These are phyloP conservation scores for Drosophila dunni DNA, from an alignment of 1,140 invertebrate genomes.

Conservation along the genomic window DNA sequence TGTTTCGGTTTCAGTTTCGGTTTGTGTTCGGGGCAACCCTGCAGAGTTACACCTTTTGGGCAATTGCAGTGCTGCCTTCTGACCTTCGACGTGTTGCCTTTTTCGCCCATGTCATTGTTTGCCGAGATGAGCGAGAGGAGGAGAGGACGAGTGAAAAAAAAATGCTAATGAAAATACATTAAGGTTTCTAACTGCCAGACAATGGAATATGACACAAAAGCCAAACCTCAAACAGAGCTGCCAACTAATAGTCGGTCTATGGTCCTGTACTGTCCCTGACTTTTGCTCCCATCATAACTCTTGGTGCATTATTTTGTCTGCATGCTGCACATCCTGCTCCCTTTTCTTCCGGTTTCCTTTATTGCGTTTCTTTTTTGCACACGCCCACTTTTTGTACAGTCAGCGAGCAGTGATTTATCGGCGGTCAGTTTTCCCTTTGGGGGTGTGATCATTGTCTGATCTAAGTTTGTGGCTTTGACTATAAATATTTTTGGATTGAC, in stretches of 20 bases:
- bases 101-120: conserved; percentile 47
- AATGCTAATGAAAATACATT: conserved; percentile 65
- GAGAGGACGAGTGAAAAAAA: background rate
- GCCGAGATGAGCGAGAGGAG: background rate
- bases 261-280: background rate
- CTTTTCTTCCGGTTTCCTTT: conserved; percentile 23
- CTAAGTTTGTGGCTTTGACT: background rate
- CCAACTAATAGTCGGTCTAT: conserved; percentile 15
- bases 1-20: background rate
- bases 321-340: conserved; percentile 29
- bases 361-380: background rate
- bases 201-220: conserved; percentile 56
- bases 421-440: background rate
- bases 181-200: conserved; percentile 23
- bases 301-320: conserved; percentile 22
- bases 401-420: conserved; percentile 49
- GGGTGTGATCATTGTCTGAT: conserved; percentile 1
- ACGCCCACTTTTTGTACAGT: conserved; percentile 44
- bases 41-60: conserved; percentile 52
- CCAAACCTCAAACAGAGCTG: conserved; percentile 66
- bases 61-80: conserved; percentile 52
- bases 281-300: background rate
- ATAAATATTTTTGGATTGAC: conserved; percentile 38
- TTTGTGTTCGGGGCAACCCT: conserved; percentile 23
- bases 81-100: conserved; percentile 56